phyloP scores from a whole-genome alignment of 2,113 vertebrate species.

The Coptodon bakossiorum region DNA sequence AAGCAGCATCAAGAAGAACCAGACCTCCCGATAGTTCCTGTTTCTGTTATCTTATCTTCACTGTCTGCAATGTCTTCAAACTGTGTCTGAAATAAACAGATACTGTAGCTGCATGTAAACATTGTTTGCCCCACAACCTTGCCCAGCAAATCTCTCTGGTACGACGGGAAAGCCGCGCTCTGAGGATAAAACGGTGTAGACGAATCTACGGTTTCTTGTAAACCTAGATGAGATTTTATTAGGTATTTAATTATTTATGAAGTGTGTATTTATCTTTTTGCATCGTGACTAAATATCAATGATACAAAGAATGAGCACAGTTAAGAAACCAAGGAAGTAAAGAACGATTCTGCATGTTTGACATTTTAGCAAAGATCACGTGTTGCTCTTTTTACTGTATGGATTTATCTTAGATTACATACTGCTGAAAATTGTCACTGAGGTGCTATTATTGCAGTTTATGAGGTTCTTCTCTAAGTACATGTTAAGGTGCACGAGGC shows the following conservation, averaged over 20 bases:
- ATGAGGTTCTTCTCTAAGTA: neutral
- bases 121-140: neutral
- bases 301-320: neutral
- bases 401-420: no score
- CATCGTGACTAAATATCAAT: neutral
- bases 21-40: neutral
- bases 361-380: neutral
- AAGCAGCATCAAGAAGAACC: neutral
- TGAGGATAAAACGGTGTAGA: neutral
- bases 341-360: neutral
- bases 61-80: neutral
- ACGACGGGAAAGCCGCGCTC: neutral
- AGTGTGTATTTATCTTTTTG: neutral
- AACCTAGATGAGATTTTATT: neutral
- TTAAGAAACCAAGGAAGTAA: neutral
- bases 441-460: neutral
- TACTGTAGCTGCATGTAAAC: neutral
- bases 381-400: neutral
- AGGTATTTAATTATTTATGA: neutral
- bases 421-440: rapidly evolving
- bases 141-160: neutral
- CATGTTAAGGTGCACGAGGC: neutral
- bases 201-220: neutral
- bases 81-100: neutral
- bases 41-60: neutral